Evolutionary conservation across 2,888 invertebrate species (phyloP).

Genomic region (Oasisia sp.): DNA sequence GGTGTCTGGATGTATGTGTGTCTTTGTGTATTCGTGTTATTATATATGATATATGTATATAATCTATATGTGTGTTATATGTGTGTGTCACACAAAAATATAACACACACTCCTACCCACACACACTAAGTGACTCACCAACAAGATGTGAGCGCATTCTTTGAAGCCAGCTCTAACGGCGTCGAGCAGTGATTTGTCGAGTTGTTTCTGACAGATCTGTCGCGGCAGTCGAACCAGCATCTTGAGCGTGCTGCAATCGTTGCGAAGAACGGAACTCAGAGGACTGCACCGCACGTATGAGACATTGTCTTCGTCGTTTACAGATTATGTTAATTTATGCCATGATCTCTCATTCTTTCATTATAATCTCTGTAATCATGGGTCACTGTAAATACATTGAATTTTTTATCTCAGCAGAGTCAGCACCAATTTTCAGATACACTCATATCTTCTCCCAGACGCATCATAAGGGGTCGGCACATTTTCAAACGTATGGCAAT

Average conservation of each 20-base stretch:
- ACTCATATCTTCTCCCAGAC: no score
- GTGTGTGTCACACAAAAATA: no score
- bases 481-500: background rate
- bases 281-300: conserved; percentile 29
- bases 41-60: no score
- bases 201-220: conserved; percentile 35
- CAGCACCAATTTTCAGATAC: no score
- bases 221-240: conserved; percentile 37
- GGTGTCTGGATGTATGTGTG: no score
- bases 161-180: conserved; percentile 40
- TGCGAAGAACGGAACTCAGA: conserved; percentile 36
- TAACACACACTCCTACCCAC: no score
- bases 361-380: background rate
- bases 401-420: no score
- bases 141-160: conserved; percentile 38
- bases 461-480: background rate
- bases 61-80: no score
- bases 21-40: no score
- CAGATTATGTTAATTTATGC: background rate
- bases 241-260: conserved; percentile 38
- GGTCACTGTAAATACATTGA: no score
- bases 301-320: conserved; percentile 8
- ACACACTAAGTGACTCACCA: conserved; percentile 17
- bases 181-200: conserved; percentile 39
- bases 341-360: background rate